phyloP scores from a whole-genome alignment of 2,888 invertebrate genomes.

The Andrena praecox region DNA sequence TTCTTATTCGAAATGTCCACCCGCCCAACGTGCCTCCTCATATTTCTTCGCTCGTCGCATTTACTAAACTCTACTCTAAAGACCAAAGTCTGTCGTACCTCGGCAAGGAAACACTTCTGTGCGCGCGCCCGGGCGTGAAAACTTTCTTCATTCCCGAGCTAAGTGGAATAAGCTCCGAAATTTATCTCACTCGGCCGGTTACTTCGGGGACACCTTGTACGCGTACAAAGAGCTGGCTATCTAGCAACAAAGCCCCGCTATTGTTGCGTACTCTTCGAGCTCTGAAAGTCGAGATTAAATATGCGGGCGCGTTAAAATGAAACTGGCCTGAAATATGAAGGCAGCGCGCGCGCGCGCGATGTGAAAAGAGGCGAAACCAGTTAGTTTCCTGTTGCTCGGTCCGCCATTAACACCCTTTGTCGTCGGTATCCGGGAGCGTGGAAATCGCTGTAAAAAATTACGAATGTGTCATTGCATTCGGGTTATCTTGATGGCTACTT shows the following conservation, averaged over 20 bases:
- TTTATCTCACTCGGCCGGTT: not conserved
- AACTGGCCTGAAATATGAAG: constrained; percentile 13
- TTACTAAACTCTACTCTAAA: too few relatives aligned
- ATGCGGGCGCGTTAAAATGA: constrained; percentile 38
- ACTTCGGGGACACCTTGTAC: not conserved
- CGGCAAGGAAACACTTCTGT: too few relatives aligned
- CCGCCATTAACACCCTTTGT: constrained; percentile 54
- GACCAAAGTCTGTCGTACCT: too few relatives aligned
- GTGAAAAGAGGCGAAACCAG: constrained; percentile 39
- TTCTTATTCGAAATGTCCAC: too few relatives aligned
- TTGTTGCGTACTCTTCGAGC: not conserved
- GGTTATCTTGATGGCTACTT: constrained; percentile 18
- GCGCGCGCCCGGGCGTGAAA: too few relatives aligned
- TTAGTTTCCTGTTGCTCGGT: constrained; percentile 54
- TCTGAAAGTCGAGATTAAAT: constrained; percentile 9
- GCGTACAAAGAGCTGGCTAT: not conserved
- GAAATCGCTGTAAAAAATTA: constrained; percentile 23
- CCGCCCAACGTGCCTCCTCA: too few relatives aligned
- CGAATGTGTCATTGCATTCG: constrained; percentile 27
- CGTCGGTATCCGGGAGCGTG: constrained; percentile 33
- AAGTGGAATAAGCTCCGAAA: not conserved
- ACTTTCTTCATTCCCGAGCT: not conserved
- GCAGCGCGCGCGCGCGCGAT: not conserved
- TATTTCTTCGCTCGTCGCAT: too few relatives aligned
- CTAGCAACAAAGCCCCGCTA: not conserved